Conservation (phyloP, 2,113 vertebrate species). For the Chrysemys picta region DNA sequence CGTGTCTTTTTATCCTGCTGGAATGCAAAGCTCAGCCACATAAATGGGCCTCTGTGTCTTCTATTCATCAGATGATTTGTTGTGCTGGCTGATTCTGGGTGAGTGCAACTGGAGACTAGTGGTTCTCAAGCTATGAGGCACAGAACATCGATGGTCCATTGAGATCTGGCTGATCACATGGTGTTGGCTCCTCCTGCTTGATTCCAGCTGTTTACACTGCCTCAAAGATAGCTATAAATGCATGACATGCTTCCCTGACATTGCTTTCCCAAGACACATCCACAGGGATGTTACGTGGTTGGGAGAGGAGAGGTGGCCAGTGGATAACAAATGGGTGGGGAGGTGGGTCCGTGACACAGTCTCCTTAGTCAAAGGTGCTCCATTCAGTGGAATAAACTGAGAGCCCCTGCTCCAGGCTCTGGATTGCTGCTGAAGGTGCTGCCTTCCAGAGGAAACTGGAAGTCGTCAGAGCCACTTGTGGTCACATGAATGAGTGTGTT, state of each 20-base stretch:
- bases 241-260: neutral
- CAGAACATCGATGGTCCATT: neutral
- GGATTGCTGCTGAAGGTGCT: neutral
- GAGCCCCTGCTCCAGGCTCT: neutral
- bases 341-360: neutral
- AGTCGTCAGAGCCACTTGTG: neutral
- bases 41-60: neutral
- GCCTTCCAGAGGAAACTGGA: neutral
- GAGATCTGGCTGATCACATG: neutral
- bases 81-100: neutral
- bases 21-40: neutral
- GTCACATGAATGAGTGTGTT: neutral
- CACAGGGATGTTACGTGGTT: neutral
- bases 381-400: neutral
- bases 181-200: neutral
- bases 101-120: neutral
- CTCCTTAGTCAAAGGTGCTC: neutral
- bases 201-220: neutral
- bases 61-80: neutral
- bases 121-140: neutral
- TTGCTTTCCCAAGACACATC: neutral
- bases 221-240: neutral
- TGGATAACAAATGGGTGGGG: neutral
- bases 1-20: neutral
- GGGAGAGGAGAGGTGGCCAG: neutral